Conservation (phyloP, 2,888 invertebrate genomes). For the Aphidoletes aphidimyza region DNA sequence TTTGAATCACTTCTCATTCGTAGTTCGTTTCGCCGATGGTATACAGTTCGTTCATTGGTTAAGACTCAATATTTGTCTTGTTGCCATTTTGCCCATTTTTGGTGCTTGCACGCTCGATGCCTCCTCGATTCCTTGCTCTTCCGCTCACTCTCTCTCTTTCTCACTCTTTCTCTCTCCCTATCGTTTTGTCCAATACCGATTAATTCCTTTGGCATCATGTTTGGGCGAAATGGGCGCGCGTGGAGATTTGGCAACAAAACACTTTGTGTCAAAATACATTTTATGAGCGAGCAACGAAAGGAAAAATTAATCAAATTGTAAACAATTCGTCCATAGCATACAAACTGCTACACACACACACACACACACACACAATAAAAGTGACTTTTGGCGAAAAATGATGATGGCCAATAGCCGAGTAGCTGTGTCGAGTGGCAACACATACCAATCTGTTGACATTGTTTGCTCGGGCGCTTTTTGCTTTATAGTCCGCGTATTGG, state of each 20-base stretch:
- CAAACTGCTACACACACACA: background rate
- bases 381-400: no score
- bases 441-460: background rate
- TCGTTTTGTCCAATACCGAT: no score
- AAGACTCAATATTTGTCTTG: background rate
- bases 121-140: no score
- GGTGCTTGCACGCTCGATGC: no score
- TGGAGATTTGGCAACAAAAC: no score
- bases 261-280: background rate
- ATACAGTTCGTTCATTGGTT: no score
- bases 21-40: background rate
- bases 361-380: no score
- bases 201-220: no score
- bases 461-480: background rate
- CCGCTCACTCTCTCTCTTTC: no score
- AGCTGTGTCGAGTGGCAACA: background rate
- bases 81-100: background rate
- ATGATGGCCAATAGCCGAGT: no score
- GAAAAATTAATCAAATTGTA: constrained; percentile 22
- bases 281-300: background rate
- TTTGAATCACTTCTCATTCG: background rate
- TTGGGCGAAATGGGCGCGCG: no score
- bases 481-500: background rate
- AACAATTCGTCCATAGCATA: background rate
- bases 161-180: no score